These are phyloP conservation scores for Allygus modestus DNA, from an alignment of 2,888 invertebrate species.

Conservation along the genomic window DNA sequence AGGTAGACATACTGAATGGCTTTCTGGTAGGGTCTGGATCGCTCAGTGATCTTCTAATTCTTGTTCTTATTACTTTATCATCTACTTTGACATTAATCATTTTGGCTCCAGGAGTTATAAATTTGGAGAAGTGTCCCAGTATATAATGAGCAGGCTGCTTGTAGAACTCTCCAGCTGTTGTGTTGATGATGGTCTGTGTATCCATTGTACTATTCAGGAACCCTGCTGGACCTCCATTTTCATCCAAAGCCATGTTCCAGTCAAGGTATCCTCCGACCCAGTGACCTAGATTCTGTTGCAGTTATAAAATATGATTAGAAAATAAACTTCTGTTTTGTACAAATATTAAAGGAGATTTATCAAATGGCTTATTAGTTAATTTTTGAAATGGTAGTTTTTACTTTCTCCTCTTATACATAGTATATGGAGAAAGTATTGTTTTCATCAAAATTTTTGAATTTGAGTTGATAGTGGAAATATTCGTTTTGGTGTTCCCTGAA, in stretches of 20 bases:
- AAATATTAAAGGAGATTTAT: no score
- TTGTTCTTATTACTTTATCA: not conserved
- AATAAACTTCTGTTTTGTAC: no score
- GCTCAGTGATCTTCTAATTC: not conserved
- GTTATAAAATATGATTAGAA: not conserved
- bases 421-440: no score
- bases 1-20: not conserved
- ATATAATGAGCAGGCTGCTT: slow-evolving; percentile 3
- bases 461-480: no score
- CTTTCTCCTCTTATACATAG: no score
- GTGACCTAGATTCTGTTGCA: not conserved
- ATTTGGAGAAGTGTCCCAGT: slow-evolving; percentile 31
- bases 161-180: slow-evolving; percentile 17
- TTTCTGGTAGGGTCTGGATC: no score
- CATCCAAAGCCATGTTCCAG: slow-evolving; percentile 24
- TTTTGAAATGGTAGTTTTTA: no score
- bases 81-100: not conserved
- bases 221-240: slow-evolving; percentile 7
- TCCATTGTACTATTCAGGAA: not conserved
- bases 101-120: slow-evolving; percentile 18
- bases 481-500: no score
- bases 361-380: no score
- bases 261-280: slow-evolving; percentile 1
- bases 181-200: slow-evolving; percentile 1
- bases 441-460: no score